Percentiles rank a stretch among this genome's conserved stretches.
Conservation (phyloP, 2,888 invertebrate genomes). For the Cheilosia grossa region DNA sequence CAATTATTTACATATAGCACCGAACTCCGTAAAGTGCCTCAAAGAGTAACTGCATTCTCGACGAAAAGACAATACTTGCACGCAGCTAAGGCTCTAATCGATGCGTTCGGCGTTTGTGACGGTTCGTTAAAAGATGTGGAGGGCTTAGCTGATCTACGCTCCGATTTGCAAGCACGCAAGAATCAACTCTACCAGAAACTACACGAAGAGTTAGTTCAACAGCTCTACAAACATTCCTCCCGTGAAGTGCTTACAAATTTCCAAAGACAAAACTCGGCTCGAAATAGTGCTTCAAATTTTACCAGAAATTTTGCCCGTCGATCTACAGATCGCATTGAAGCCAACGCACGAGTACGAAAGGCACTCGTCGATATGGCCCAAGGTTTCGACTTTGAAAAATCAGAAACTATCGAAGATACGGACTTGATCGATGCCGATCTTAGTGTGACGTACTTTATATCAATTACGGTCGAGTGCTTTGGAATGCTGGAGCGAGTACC, state of each 20-base stretch:
- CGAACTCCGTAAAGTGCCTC: slow-evolving; percentile 89
- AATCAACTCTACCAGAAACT: slow-evolving; percentile 88
- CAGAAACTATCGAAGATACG: slow-evolving; percentile 85
- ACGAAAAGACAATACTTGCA: slow-evolving; percentile 91
- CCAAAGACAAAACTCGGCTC: slow-evolving; percentile 86
- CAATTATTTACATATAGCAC: slow-evolving; percentile 84
- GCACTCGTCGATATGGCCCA: slow-evolving; percentile 85
- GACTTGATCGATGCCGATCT: slow-evolving; percentile 86
- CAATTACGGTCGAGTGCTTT: slow-evolving; percentile 93
- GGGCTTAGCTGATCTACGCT: slow-evolving; percentile 91
- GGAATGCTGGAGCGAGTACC: slow-evolving; percentile 92
- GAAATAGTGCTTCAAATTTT: slow-evolving; percentile 85
- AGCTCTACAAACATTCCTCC: slow-evolving; percentile 88
- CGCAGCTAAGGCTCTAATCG: slow-evolving; percentile 91
- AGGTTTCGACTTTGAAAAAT: slow-evolving; percentile 81
- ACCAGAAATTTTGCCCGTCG: slow-evolving; percentile 85
- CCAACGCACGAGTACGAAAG: slow-evolving; percentile 84
- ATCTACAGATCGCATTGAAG: slow-evolving; percentile 85
- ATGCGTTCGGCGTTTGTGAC: slow-evolving; percentile 87
- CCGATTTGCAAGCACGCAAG: slow-evolving; percentile 86
- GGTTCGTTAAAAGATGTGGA: slow-evolving; percentile 92
- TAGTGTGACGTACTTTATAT: slow-evolving; percentile 88
- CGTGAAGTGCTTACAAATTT: slow-evolving; percentile 84
- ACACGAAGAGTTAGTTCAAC: slow-evolving; percentile 88
- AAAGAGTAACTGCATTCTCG: slow-evolving; percentile 87